These are phyloP conservation scores for Eledona agricola DNA, from an alignment of 2,888 invertebrate genomes.

Conservation along the genomic window DNA sequence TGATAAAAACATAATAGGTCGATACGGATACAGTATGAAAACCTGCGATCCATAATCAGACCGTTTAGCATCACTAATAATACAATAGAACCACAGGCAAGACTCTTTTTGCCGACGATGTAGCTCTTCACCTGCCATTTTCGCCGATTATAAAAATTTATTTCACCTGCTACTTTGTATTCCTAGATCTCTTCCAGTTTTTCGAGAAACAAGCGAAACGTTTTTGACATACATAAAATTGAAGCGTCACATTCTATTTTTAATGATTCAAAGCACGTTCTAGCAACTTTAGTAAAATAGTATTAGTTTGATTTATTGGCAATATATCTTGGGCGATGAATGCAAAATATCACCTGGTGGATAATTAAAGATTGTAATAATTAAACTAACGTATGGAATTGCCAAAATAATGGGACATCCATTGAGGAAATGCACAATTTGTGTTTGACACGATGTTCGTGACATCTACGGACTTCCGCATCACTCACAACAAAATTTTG, in stretches of 20 bases:
- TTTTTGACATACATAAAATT: slow-evolving; percentile 18
- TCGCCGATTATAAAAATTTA: slow-evolving; percentile 41
- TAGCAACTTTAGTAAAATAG: too few relatives aligned
- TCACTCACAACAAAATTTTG: slow-evolving; percentile 38
- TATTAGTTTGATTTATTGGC: slow-evolving; percentile 30
- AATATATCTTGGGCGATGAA: slow-evolving; percentile 20
- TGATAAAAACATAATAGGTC: slow-evolving; percentile 39
- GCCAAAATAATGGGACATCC: slow-evolving; percentile 15
- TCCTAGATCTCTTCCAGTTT: slow-evolving; percentile 40
- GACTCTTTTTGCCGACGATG: slow-evolving; percentile 39
- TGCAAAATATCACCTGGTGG: slow-evolving; percentile 29
- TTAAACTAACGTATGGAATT: neutral
- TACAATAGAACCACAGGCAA: slow-evolving; percentile 44
- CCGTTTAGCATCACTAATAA: slow-evolving; percentile 46
- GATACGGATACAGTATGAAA: slow-evolving; percentile 34
- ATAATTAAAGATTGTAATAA: neutral
- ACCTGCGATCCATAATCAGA: slow-evolving; percentile 43
- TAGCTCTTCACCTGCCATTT: slow-evolving; percentile 43
- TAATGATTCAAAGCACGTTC: slow-evolving; percentile 10
- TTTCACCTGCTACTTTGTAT: slow-evolving; percentile 47
- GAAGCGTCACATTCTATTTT: slow-evolving; percentile 1
- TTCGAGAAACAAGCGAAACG: too few relatives aligned
- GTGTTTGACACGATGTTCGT: slow-evolving; percentile 45
- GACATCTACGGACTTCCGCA: slow-evolving; percentile 43
- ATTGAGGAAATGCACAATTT: slow-evolving; percentile 45